Evolutionary conservation across 2,888 invertebrate genomes (phyloP), one percentile per base, ranked within the genome.

Genomic region (Drosophila borealis): DNA sequence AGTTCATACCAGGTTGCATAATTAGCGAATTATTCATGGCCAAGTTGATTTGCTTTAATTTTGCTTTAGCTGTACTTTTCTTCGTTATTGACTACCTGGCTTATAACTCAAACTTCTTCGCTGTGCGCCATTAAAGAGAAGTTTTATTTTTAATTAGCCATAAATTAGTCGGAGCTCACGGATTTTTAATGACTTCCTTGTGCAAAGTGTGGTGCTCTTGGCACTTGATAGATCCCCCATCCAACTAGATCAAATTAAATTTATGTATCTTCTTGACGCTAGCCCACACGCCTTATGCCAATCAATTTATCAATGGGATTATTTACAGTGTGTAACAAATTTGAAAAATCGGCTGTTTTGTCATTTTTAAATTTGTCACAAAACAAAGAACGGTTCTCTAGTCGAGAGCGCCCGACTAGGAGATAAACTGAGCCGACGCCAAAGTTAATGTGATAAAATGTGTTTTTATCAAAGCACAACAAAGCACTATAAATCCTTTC

Each of bases 131-230:
- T 33, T 53, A 21, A 4, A 54, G 17, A 36, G 4, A 65, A 69
- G 64, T 66, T 75, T 62, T 64, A 2, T 64, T 64, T 71, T 66
- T 70, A 80, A 87, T 83, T 66, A 84, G 60, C 70, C 69, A 70
- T 84, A 77, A 80, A 78, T 81, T 78, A 80, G 67, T 50, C 61
- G 29, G 46, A 55, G 68, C 49, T 78, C 71, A 70, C 59, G 74
- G 55, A 59, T 55, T 77, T 83, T 84, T 78, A 70, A 87, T 71
- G 83, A 67, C 49, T 72, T 82, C 61, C 65, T 80, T 81, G 65
- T 61, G 57, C 34, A 36, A 46, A 34, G 44, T 3, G 1, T 45
- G 17, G 25, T 55, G 45, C 50, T 33, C 29, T 4, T 51, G 33
- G 14, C 37, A 41, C 17, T 44, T 39, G 2, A 25, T 25, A 0